Percentiles rank a stretch among this genome's conserved stretches.
Conservation (phyloP, 2,113 vertebrate species). For the Falco punctatus region DNA sequence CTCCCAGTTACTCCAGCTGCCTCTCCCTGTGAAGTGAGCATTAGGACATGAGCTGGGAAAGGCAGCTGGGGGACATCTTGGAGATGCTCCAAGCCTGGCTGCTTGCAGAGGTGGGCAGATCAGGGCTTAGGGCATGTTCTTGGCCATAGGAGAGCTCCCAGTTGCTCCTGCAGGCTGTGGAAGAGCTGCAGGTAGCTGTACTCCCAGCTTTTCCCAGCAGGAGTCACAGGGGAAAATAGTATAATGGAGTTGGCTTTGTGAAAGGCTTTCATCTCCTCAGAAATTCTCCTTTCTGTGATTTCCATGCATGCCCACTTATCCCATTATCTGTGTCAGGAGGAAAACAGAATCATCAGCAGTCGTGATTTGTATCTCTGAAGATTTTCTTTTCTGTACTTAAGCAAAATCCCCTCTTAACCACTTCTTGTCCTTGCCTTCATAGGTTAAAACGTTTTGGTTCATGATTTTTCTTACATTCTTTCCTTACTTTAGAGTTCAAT, state of each 20-base stretch:
- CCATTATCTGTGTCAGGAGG: constrained; percentile 75
- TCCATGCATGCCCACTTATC: constrained; percentile 73
- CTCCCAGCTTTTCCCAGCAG: constrained; percentile 55
- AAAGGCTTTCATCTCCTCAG: constrained; percentile 66
- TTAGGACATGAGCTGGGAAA: background rate
- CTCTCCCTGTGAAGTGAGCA: background rate
- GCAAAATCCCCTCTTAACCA: constrained; percentile 69
- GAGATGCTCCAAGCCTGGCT: background rate
- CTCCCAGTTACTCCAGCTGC: background rate
- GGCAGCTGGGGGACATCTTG: background rate
- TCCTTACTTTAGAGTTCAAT: constrained; percentile 33
- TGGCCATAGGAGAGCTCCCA: background rate
- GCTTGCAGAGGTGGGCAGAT: background rate
- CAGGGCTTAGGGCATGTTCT: background rate
- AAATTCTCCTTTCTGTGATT: constrained; percentile 68
- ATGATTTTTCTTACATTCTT: constrained; percentile 39
- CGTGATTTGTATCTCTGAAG: constrained; percentile 71
- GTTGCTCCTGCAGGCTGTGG: background rate
- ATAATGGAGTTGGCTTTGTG: background rate
- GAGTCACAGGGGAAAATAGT: constrained; percentile 46
- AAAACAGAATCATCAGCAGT: constrained; percentile 73
- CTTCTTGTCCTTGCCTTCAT: constrained; percentile 60
- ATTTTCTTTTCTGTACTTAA: constrained; percentile 66
- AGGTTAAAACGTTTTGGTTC: constrained; percentile 47
- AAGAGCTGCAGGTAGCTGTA: background rate